These are phyloP conservation scores for Pyrrhosoma nymphula DNA, from an alignment of 2,888 invertebrate genomes.

Conservation along the genomic window DNA sequence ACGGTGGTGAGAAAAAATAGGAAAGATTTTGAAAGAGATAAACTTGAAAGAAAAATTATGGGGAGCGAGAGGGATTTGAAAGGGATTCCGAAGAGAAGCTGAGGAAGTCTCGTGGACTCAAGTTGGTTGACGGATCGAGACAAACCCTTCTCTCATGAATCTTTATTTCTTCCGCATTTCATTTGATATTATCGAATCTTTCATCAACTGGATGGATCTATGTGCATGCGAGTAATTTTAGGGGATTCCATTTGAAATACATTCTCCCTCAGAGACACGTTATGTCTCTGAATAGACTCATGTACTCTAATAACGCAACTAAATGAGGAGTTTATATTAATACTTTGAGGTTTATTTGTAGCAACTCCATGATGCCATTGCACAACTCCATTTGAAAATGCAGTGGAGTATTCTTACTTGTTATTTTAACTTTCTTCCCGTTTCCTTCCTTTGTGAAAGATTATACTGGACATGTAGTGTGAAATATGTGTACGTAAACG, in stretches of 20 bases:
- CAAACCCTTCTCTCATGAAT: background rate
- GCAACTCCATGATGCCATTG: too few species aligned
- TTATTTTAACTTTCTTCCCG: too few species aligned
- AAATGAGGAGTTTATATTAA: too few species aligned
- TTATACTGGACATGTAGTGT: too few species aligned
- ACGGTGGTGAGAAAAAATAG: background rate
- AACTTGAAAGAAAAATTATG: background rate
- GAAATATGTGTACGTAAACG: too few species aligned
- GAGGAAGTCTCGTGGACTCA: background rate
- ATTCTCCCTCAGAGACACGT: background rate
- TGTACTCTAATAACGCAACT: too few species aligned
- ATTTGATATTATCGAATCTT: background rate
- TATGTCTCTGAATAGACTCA: background rate
- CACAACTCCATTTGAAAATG: too few species aligned
- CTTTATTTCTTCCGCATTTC: background rate
- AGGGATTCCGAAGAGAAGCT: background rate
- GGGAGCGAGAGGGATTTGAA: background rate
- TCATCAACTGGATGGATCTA: background rate
- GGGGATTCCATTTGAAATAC: background rate
- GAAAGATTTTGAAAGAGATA: background rate
- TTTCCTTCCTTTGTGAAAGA: too few species aligned
- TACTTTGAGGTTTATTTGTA: too few species aligned
- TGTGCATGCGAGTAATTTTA: background rate
- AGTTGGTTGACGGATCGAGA: background rate
- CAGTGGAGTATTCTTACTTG: too few species aligned